phyloP scores from a whole-genome alignment of 2,888 invertebrate species.

The Thelaira solivaga region DNA sequence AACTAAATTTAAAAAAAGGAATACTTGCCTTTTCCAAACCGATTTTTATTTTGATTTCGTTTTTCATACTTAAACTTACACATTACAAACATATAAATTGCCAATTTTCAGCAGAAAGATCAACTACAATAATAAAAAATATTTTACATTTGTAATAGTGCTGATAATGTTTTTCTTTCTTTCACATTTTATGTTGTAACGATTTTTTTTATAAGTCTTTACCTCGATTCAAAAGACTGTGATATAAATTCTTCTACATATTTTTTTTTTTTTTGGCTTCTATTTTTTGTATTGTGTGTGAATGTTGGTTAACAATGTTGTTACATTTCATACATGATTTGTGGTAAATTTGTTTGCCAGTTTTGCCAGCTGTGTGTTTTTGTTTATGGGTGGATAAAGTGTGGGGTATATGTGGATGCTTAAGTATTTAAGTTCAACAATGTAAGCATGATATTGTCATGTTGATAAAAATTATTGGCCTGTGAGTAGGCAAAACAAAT shows the following conservation, averaged over 20 bases:
- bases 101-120: background rate
- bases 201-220: background rate
- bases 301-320: slow-evolving; percentile 14
- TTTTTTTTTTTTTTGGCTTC: background rate
- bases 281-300: background rate
- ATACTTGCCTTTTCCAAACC: too few species aligned
- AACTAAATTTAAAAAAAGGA: too few species aligned
- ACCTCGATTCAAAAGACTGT: slow-evolving; percentile 7
- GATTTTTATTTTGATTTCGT: too few species aligned
- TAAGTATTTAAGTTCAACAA: slow-evolving; percentile 16
- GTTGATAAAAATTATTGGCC: slow-evolving; percentile 45
- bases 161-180: slow-evolving; percentile 42
- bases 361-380: background rate
- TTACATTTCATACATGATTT: slow-evolving; percentile 45
- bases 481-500: slow-evolving; percentile 38
- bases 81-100: background rate
- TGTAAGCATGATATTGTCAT: slow-evolving; percentile 43
- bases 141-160: slow-evolving; percentile 27
- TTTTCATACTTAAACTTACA: background rate
- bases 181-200: slow-evolving; percentile 18
- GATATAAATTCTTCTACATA: slow-evolving; percentile 19
- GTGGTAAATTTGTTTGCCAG: slow-evolving; percentile 5
- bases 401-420: background rate
- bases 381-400: background rate
- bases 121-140: background rate